Evolutionary conservation across 1,140 invertebrate genomes (phyloP).

Genomic region (Episyrphus balteatus): DNA sequence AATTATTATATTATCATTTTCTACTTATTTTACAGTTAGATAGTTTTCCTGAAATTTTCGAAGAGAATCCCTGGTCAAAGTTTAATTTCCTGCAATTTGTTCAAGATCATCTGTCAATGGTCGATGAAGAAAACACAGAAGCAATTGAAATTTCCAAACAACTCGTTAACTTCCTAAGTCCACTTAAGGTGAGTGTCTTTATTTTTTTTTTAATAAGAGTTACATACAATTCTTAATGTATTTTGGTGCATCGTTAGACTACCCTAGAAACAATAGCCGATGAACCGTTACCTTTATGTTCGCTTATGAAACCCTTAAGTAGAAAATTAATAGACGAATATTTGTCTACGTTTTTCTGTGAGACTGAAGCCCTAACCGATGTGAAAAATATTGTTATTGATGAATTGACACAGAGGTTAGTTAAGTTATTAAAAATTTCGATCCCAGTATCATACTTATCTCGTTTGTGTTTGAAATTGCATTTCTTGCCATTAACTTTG

Average conservation of each 20-base stretch:
- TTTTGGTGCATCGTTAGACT: slow-evolving; percentile 46
- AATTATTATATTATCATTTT: no score
- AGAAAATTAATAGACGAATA: slow-evolving; percentile 35
- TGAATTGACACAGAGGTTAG: not conserved
- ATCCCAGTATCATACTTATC: no score
- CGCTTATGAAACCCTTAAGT: slow-evolving; percentile 43
- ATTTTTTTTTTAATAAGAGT: no score
- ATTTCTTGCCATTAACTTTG: no score
- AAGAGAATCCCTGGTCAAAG: no score
- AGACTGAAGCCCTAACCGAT: not conserved
- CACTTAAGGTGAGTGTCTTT: no score
- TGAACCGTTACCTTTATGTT: slow-evolving; percentile 43
- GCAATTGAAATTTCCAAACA: slow-evolving; percentile 43
- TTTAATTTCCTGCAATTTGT: slow-evolving; percentile 20
- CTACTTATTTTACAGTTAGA: not conserved
- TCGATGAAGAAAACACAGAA: slow-evolving; percentile 14
- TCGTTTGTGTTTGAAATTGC: no score
- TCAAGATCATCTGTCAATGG: not conserved
- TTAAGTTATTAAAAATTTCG: no score
- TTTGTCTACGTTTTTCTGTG: not conserved
- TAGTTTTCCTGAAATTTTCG: no score
- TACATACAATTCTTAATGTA: no score
- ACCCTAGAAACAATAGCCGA: slow-evolving; percentile 44
- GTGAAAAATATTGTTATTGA: not conserved
- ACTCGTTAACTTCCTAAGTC: slow-evolving; percentile 22